phyloP scores from a whole-genome alignment of 2,888 invertebrate genomes.

The Petrolisthes manimaculis region DNA sequence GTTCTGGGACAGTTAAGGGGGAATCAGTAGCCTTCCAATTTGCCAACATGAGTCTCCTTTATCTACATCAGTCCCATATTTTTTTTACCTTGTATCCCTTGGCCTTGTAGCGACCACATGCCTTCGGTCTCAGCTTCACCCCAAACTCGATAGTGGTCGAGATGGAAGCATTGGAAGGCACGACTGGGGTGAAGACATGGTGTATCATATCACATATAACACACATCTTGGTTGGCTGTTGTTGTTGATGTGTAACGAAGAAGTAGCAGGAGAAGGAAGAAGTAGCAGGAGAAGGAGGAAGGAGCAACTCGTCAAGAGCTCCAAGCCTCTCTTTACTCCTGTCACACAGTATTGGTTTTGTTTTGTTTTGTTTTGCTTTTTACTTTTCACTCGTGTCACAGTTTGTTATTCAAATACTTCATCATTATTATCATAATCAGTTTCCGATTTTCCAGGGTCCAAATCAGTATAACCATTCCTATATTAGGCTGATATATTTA shows the following conservation, averaged over 20 bases:
- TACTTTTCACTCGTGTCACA: no score
- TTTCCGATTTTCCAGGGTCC: no score
- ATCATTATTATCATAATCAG: no score
- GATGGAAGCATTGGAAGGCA: constrained; percentile 31
- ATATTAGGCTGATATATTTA: no score
- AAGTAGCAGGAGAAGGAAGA: not conserved
- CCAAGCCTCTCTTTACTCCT: not conserved
- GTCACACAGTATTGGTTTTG: no score
- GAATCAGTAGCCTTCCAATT: no score
- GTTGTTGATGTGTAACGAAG: not conserved
- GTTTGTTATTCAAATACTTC: no score
- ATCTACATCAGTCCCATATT: no score
- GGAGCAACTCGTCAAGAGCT: not conserved
- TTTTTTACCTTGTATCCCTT: constrained; percentile 19
- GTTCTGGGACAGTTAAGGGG: no score
- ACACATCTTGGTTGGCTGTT: constrained; percentile 15
- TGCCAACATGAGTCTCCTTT: no score
- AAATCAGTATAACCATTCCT: no score
- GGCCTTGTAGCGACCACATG: constrained; percentile 34
- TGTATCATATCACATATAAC: constrained; percentile 44
- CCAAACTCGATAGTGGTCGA: constrained; percentile 24
- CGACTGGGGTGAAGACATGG: constrained; percentile 39
- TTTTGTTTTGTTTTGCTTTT: no score
- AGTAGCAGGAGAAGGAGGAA: not conserved
- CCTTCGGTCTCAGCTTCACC: constrained; percentile 35